These are phyloP conservation scores for Chloroclystis v-ata DNA, from an alignment of 2,888 invertebrate genomes.

Conservation along the genomic window DNA sequence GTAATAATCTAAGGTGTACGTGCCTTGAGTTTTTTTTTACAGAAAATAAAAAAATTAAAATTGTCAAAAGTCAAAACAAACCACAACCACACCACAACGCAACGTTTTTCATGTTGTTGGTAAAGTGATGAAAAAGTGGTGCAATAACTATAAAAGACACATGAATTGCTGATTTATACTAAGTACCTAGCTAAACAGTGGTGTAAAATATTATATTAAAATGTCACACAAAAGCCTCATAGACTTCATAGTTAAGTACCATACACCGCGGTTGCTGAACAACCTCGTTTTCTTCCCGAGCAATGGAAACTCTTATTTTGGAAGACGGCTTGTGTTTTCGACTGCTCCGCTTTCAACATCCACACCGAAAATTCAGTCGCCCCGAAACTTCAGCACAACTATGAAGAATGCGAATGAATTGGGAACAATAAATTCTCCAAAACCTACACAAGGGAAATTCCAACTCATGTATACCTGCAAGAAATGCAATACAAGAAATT, in stretches of 20 bases:
- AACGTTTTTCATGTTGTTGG: too few species aligned
- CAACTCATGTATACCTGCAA: constrained; percentile 92
- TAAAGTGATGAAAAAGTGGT: too few species aligned
- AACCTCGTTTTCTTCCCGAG: constrained; percentile 69
- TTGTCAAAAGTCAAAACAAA: too few species aligned
- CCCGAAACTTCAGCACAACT: constrained; percentile 54
- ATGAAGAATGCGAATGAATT: constrained; percentile 44
- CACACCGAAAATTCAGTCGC: constrained; percentile 53
- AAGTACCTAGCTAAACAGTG: too few species aligned
- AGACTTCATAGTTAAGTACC: constrained; percentile 69
- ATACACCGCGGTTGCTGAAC: constrained; percentile 63
- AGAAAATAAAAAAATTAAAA: too few species aligned
- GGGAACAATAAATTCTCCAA: constrained; percentile 38
- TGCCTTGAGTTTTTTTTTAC: too few species aligned
- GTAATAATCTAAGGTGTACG: too few species aligned
- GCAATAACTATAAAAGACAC: too few species aligned
- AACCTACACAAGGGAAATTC: constrained; percentile 75
- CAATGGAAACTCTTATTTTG: constrained; percentile 66
- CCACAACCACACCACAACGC: too few species aligned
- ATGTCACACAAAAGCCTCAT: constrained; percentile 68
- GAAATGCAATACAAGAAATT: constrained; percentile 87
- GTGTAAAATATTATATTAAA: constrained; percentile 3
- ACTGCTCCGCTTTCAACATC: constrained; percentile 46
- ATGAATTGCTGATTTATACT: too few species aligned
- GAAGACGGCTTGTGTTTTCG: constrained; percentile 52